Evolutionary conservation across 2,797 vertebrate species (phyloP), one percentile per base, ranked within the genome.

Genomic region (Chloroceryle inda): DNA sequence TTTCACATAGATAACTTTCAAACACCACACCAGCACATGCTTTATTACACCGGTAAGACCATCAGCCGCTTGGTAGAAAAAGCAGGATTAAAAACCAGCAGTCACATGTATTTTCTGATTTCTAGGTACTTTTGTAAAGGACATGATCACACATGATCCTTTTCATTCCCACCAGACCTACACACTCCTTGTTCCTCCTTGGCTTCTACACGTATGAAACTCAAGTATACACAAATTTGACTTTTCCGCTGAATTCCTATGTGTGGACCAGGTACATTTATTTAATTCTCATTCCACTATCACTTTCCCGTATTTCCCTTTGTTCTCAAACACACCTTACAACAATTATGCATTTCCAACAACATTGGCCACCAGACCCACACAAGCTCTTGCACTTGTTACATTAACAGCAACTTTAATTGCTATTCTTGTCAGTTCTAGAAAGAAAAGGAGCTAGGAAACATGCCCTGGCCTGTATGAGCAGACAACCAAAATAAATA

Each of bases 1-100:
- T 5, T 29, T n/a, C 2, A 15, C 4, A 0, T 0, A 2, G 7
- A 1, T 21, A 22, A 59, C 33, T 24, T 38, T 5, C 50, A 26
- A 56, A 40, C 38, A 37, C 7, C 64, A 56, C 49, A 50, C 6
- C 23, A 45, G 10, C 38, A 47, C 31, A 17, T 62, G 29, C 53
- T 68, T 47, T 52, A 49, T 53, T 52, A 44, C 14, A 44, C 23
- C 47, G 18, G 12, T 40, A 50, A 49, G 20, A 50, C 19, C 33
- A 35, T 6, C 31, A 38, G 38, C 11, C 23, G 45, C 35, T 40
- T 38, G 19, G 18, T 33, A 22, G 29, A 68, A 55, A 55, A 61
- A 44, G 42, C 29, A 69, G 40, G 26, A 62, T 40, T 45, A 61
- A 45, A n/a, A 62, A 29, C n/a, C 47, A 19, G 13, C 0, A 15